Evolutionary conservation across 2,888 invertebrate genomes (phyloP), one percentile per base, ranked within the genome.

Genomic region (Habrosyne pyritoides): DNA sequence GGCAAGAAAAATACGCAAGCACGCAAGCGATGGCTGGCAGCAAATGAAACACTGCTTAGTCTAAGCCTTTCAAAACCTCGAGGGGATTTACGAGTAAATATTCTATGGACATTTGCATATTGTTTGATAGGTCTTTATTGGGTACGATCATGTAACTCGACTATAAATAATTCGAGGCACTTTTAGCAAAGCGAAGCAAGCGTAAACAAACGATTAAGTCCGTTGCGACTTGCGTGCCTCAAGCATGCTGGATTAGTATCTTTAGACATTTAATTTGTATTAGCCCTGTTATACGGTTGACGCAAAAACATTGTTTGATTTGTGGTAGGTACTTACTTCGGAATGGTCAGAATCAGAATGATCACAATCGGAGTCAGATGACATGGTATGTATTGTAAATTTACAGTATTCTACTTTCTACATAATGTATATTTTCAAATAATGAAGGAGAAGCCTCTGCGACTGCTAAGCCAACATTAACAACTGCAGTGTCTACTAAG

Each of bases 171-270:
- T 79, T 84, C 72, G 70, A 78, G 79, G 78, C 81, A 81, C 84
- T 86, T 81, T 87, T 79, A 80, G 78, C 73, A 73, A 82, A 81
- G 77, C 79, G 56, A 83, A 83, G 82, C 81, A 84, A 87, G 89
- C 89, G 84, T 89, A 89, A 89, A 89, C 84, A 84, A 87, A 87
- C 77, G 81, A 87, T 86, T 87, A 86, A 79, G 78, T 18, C 66
- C 71, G 63, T 87, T 85, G 90, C n/a, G n/a, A n/a, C n/a, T n/a
- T n/a, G n/a, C 91, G 89, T 90, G 90, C 68, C 65, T 64, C 49
- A 73, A 76, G 73, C 77, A 75, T 72, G 64, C 64, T 69, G 67
- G 65, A 67, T 69, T 73, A 63, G 65, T 74, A 80, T 81, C 67
- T 77, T 73, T 77, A 72, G 69, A 75, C 64, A 69, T 74, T 79